Evolutionary conservation across 1,140 invertebrate species (phyloP).

Genomic region (Ericerus pela): DNA sequence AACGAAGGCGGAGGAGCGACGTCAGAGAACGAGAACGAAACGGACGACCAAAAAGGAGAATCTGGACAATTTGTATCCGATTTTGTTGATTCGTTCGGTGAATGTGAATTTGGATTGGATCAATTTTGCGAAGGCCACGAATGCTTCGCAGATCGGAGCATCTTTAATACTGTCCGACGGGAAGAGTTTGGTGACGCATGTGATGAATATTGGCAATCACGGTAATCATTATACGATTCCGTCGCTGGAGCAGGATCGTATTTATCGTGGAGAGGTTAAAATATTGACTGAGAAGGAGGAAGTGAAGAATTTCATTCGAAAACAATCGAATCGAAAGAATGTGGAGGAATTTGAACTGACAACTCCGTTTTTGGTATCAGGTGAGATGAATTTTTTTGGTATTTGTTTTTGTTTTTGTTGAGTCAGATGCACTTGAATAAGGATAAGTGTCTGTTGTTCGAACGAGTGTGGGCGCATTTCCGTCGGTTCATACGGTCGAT

Average conservation of each 20-base stretch:
- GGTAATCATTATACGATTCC: constrained; percentile 6
- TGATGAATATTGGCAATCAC: not conserved
- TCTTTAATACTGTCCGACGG: not conserved
- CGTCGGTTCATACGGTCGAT: too few relatives aligned
- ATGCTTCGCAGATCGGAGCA: not conserved
- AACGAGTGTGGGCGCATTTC: too few relatives aligned
- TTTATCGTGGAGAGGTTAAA: not conserved
- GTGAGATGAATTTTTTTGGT: not conserved
- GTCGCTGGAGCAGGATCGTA: not conserved
- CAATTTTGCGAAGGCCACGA: not conserved
- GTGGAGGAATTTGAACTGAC: not conserved
- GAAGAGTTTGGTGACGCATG: not conserved
- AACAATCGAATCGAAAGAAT: constrained; percentile 1
- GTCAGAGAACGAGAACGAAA: not conserved
- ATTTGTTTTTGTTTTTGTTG: too few relatives aligned
- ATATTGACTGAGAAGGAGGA: constrained; percentile 2
- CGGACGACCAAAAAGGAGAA: not conserved
- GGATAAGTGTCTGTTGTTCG: too few relatives aligned
- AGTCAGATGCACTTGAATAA: too few relatives aligned
- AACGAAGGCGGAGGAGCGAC: not conserved
- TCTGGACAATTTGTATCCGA: not conserved
- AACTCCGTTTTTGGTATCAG: not conserved
- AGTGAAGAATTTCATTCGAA: constrained; percentile 1
- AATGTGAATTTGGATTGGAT: constrained; percentile 4
- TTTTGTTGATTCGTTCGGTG: not conserved